phyloP scores from a whole-genome alignment of 2,888 invertebrate genomes.

The Galerucella calmariensis region DNA sequence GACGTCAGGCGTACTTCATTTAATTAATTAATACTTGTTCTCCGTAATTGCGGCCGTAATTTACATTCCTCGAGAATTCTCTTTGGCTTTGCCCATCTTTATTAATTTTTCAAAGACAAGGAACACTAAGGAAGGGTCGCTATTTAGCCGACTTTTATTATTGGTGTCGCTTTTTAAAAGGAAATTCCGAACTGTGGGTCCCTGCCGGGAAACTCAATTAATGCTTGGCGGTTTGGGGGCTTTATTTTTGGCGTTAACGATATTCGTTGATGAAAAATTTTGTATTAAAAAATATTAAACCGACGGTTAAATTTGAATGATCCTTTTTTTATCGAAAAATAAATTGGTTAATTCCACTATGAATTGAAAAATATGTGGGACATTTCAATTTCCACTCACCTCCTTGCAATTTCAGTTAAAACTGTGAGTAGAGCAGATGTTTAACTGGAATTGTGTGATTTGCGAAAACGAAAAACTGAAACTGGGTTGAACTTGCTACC shows the following conservation, averaged over 20 bases:
- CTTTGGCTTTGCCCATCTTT: slow-evolving; percentile 51
- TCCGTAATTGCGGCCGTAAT: slow-evolving; percentile 60
- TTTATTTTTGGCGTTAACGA: slow-evolving; percentile 26
- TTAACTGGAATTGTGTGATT: too few relatives aligned
- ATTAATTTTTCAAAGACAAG: slow-evolving; percentile 53
- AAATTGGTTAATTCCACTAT: too few relatives aligned
- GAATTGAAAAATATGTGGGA: too few relatives aligned
- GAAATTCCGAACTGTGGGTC: slow-evolving; percentile 25
- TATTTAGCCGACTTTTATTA: slow-evolving; percentile 39
- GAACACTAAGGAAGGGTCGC: slow-evolving; percentile 31
- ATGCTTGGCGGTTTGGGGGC: slow-evolving; percentile 27
- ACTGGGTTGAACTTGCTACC: too few relatives aligned
- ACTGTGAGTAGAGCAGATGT: too few relatives aligned
- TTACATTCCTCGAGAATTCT: slow-evolving; percentile 55
- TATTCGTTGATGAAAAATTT: slow-evolving; percentile 16
- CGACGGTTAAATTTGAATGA: not conserved
- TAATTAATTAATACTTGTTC: slow-evolving; percentile 63
- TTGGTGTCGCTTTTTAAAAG: slow-evolving; percentile 35
- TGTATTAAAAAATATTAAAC: slow-evolving; percentile 18
- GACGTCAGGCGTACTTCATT: slow-evolving; percentile 48
- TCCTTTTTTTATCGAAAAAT: not conserved
- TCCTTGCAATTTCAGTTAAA: too few relatives aligned
- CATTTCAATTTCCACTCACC: too few relatives aligned
- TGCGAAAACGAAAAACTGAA: too few relatives aligned
- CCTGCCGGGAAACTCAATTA: slow-evolving; percentile 34